Evolutionary conservation across 2,113 vertebrate genomes (phyloP), one percentile per base, ranked within the genome.

Genomic region (Dolichotis patagonum): DNA sequence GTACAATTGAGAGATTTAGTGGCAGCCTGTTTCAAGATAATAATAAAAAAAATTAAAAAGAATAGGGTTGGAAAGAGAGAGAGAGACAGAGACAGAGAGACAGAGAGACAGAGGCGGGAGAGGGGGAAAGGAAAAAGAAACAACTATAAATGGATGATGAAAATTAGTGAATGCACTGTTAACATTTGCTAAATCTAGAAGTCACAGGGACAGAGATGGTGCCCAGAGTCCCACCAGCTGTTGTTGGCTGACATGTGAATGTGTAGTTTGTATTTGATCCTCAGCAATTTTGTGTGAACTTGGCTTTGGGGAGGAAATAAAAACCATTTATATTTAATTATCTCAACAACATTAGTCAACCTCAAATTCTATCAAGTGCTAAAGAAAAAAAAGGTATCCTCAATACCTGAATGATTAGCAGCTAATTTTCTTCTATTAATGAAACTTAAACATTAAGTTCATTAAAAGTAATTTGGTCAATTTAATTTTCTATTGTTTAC

Each of bases 401-500:
- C 16, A 84, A 93, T 77, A 91, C 80, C 22, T 71, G 26, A 80
- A 71, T 85, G 41, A 77, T 54, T 87, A 62, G 20, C 7, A 56
- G 11, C 38, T 90, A 60, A 82, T 90, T 93, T 96, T 88, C 32
- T 65, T 5, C 58, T 46, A 58, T 63, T 82, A 85, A 88, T 5
- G 73, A 69, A 82, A 56, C 14, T 84, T 96, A 63, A 83, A 94
- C 54, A 13, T 65, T 86, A 90, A 67, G 52, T 54, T 67, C 19
- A 32, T 43, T 93, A 41, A 60, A 87, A 88, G 30, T 77, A 93
- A 71, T 56, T 86, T 41, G 87, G 49, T 75, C 86, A 86, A 54
- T 86, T 63, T 93, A 78, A 75, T 56, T 93, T 91, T 75, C 43
- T 62, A 14, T 80, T 85, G 9, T 46, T 94, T 88, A n/a, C 2